phyloP scores from a whole-genome alignment of 2,797 vertebrate genomes.

The Sylvia borin region DNA sequence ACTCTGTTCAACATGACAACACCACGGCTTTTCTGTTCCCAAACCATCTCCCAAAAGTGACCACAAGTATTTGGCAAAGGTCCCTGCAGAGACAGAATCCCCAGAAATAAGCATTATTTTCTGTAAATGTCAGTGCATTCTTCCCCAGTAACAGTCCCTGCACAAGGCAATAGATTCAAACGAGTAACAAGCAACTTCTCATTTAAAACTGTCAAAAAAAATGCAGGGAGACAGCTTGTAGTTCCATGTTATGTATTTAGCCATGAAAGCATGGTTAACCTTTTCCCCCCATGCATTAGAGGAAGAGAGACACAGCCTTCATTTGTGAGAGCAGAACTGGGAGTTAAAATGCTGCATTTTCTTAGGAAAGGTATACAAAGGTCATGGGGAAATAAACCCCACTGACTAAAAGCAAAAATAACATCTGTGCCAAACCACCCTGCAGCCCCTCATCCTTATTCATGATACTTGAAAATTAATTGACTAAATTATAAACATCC shows the following conservation, averaged over 20 bases:
- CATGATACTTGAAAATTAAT: not conserved
- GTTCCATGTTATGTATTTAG: not conserved
- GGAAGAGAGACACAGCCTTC: not conserved
- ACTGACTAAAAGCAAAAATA: not conserved
- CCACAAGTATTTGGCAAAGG: conserved; percentile 96
- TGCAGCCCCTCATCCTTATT: not conserved
- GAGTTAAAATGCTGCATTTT: conserved; percentile 16
- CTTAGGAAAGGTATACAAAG: not conserved
- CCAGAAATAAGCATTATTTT: conserved; percentile 44
- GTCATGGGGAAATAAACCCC: conserved; percentile 5
- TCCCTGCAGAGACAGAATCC: conserved; percentile 82
- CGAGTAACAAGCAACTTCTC: conserved; percentile 11
- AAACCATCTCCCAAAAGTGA: conserved; percentile 99
- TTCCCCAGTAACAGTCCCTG: not conserved
- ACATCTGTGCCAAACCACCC: not conserved
- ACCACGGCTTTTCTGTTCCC: conserved; percentile 93
- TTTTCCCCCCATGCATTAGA: not conserved
- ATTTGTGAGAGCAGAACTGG: conserved; percentile 26
- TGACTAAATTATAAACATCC: not conserved
- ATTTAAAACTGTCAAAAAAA: conserved; percentile 10
- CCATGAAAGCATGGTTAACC: not conserved
- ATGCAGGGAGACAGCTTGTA: not conserved
- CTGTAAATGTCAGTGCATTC: conserved; percentile 5
- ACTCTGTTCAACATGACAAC: conserved; percentile 98
- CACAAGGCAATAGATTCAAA: not conserved